Conservation (phyloP, 53 echinoderm and acorn worm species). For the Astropecten irregularis region DNA sequence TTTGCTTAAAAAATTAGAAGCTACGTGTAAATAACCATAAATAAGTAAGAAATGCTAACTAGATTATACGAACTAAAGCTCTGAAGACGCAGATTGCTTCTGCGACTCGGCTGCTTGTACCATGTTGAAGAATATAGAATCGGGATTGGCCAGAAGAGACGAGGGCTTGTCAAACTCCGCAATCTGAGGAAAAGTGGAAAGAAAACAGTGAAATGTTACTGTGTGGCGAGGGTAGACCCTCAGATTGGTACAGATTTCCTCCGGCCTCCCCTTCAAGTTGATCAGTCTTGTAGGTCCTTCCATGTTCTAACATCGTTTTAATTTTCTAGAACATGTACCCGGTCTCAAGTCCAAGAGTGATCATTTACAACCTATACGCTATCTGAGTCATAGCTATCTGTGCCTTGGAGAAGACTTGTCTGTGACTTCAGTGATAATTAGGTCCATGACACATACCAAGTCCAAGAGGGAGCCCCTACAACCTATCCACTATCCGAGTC, state of each 20-base stretch:
- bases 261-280: not conserved
- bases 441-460: too few relatives aligned
- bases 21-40: too few relatives aligned
- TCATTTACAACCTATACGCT: too few relatives aligned
- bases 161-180: constrained; percentile 93
- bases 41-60: too few relatives aligned
- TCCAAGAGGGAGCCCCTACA: too few relatives aligned
- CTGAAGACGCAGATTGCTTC: constrained; percentile 2
- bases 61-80: too few relatives aligned
- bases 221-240: not conserved
- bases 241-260: not conserved
- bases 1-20: too few relatives aligned
- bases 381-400: too few relatives aligned
- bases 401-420: too few relatives aligned
- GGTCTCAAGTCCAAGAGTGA: too few relatives aligned
- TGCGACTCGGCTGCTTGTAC: constrained; percentile 79
- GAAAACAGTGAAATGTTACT: not conserved
- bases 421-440: too few relatives aligned
- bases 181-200: constrained; percentile 60
- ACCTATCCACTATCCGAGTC: too few relatives aligned
- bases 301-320: not conserved
- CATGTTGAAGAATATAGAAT: constrained; percentile 86
- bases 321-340: not conserved
- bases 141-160: constrained; percentile 72
- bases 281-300: not conserved